These are phyloP conservation scores for Clarias magur DNA, from an alignment of 2,113 vertebrate genomes.

Conservation along the genomic window DNA sequence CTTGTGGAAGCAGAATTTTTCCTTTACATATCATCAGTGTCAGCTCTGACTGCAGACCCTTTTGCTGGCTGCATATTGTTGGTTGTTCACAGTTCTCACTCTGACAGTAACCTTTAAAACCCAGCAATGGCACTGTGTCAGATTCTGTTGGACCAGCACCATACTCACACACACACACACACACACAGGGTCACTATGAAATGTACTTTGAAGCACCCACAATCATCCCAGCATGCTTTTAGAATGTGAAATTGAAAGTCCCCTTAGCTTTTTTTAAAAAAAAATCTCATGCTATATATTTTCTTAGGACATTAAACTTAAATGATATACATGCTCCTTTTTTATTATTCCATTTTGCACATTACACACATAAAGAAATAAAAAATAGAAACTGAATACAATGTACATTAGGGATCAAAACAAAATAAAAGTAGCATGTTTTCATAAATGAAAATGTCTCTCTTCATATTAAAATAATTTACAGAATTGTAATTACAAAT, in stretches of 20 bases:
- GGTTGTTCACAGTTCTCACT: background rate
- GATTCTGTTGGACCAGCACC: background rate
- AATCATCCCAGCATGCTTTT: constrained; percentile 9
- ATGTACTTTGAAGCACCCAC: background rate
- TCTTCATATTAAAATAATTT: background rate
- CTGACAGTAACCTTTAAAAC: background rate
- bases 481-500: background rate
- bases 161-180: background rate
- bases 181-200: background rate
- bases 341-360: background rate
- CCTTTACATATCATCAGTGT: background rate
- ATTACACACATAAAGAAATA: background rate
- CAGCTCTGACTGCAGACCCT: background rate
- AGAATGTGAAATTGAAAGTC: background rate
- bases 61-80: background rate
- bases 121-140: background rate
- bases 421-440: background rate
- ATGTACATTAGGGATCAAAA: background rate
- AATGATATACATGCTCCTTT: background rate
- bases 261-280: too few species aligned
- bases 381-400: background rate
- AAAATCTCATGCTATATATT: background rate
- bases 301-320: background rate
- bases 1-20: background rate
- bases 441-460: background rate